Evolutionary conservation across 2,113 vertebrate genomes (phyloP).

Genomic region (Serilophus lunatus): DNA sequence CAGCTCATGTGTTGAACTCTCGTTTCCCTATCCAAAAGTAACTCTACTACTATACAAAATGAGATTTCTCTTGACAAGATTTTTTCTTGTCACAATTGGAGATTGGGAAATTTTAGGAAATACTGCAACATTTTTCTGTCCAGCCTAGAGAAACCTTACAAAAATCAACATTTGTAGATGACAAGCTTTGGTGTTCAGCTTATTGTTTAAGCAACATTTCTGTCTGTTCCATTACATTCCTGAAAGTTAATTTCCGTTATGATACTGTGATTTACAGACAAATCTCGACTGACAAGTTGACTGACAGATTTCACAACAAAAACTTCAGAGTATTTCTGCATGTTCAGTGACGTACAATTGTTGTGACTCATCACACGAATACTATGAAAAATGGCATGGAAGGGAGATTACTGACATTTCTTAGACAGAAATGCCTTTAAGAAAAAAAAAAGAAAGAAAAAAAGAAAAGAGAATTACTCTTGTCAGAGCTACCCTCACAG

Average conservation of each 20-base stretch:
- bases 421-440: background rate
- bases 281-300: background rate
- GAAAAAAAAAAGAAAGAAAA: background rate
- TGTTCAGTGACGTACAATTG: accelerated
- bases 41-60: background rate
- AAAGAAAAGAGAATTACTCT: background rate
- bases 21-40: background rate
- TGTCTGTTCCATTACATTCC: background rate
- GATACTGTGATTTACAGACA: background rate
- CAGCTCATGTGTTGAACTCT: background rate
- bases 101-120: background rate
- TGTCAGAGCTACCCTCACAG: background rate
- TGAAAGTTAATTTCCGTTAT: background rate
- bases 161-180: background rate
- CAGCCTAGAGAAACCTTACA: background rate
- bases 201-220: background rate
- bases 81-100: background rate
- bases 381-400: background rate
- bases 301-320: background rate
- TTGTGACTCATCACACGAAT: background rate
- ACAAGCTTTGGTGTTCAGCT: background rate
- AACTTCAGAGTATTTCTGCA: background rate
- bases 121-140: background rate
- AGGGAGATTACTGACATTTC: background rate
- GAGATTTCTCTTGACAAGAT: background rate